A percentile compares a stretch with the other conserved stretches of the same genome.
Conservation (phyloP, 2,888 invertebrate genomes). For the Platycnemis pennipes region DNA sequence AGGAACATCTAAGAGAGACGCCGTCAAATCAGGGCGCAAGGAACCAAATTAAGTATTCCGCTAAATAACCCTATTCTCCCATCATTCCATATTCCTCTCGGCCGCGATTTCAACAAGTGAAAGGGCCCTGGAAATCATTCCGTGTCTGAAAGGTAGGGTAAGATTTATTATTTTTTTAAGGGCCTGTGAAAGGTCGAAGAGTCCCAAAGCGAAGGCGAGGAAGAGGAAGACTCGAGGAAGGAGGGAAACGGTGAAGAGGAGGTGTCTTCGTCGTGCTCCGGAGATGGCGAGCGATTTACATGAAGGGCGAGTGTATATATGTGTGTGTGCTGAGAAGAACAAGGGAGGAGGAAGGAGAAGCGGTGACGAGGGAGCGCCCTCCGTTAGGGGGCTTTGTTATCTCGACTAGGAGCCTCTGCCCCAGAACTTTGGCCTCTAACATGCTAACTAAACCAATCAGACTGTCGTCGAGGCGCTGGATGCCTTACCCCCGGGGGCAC, state of each 20-base stretch:
- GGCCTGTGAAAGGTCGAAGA: background rate
- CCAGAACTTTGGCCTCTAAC: conserved; percentile 68
- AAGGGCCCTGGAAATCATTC: conserved; percentile 2
- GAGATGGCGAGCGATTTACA: background rate
- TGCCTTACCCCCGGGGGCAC: conserved; percentile 3
- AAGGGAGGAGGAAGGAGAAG: background rate
- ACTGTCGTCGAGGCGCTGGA: conserved; percentile 56
- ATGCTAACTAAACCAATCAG: conserved; percentile 70
- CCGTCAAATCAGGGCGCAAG: background rate
- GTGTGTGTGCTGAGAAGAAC: background rate
- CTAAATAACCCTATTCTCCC: conserved; percentile 32
- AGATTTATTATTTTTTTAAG: background rate
- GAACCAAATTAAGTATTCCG: background rate
- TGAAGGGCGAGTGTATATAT: background rate
- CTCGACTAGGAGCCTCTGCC: conserved; percentile 27
- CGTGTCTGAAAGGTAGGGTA: background rate
- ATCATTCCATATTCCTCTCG: conserved; percentile 21
- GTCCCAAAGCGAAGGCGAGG: background rate
- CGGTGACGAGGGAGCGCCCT: background rate
- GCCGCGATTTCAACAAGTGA: conserved; percentile 32
- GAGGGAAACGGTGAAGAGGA: background rate
- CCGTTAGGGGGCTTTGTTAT: conserved; percentile 42
- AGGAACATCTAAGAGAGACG: background rate
- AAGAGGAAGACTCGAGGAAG: background rate
- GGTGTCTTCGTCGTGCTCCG: background rate